Evolutionary conservation across 2,888 invertebrate species (phyloP).

Genomic region (Coenonympha glycerion): DNA sequence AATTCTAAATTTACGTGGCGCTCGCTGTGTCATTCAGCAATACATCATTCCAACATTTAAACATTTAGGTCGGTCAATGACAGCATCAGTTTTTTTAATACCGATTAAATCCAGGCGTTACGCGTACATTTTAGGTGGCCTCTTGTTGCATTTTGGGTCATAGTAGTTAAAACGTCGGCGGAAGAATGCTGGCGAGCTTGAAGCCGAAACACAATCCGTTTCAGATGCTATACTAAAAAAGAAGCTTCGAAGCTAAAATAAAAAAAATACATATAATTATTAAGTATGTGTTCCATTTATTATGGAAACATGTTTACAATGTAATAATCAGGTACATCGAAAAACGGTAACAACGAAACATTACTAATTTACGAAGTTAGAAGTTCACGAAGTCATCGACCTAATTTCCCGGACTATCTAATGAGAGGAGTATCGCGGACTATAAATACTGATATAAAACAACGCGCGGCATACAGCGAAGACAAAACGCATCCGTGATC

Average conservation of each 20-base stretch:
- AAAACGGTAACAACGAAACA: slow-evolving; percentile 23
- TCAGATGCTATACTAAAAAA: not conserved
- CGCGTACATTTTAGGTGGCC: slow-evolving; percentile 27
- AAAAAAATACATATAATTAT: too few relatives aligned
- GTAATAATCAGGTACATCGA: too few relatives aligned
- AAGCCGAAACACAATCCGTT: not conserved
- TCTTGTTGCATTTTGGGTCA: slow-evolving; percentile 22
- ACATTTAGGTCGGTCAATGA: slow-evolving; percentile 67
- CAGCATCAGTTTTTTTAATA: slow-evolving; percentile 45
- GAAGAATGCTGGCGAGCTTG: not conserved
- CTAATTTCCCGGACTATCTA: slow-evolving; percentile 57
- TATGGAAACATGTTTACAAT: too few relatives aligned
- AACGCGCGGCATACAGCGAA: slow-evolving; percentile 44
- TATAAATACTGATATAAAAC: slow-evolving; percentile 59
- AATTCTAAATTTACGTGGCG: slow-evolving; percentile 56
- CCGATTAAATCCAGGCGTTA: slow-evolving; percentile 32
- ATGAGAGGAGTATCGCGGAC: slow-evolving; percentile 51
- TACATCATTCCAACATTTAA: slow-evolving; percentile 53
- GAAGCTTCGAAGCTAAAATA: not conserved
- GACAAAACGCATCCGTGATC: slow-evolving; percentile 63
- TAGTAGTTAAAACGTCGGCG: slow-evolving; percentile 19
- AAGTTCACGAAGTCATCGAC: slow-evolving; percentile 55
- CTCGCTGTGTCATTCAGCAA: slow-evolving; percentile 53
- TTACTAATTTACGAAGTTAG: slow-evolving; percentile 35
- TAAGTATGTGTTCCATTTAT: too few relatives aligned